These are phyloP conservation scores for Parasteatoda tepidariorum DNA, from an alignment of 1,140 invertebrate genomes.

Conservation along the genomic window DNA sequence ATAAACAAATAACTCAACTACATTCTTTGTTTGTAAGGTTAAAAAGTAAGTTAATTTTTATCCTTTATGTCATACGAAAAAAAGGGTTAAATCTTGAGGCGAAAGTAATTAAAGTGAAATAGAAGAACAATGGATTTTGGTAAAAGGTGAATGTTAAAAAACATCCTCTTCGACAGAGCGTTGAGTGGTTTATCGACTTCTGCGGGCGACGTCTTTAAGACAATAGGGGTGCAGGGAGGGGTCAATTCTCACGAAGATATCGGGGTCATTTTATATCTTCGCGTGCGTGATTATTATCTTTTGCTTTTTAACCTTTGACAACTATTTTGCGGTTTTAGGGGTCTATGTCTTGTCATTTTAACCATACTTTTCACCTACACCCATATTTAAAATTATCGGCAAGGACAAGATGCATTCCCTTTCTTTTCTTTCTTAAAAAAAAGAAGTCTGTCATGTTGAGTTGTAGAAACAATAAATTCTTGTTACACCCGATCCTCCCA, in stretches of 20 bases:
- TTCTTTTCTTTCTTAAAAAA: no score
- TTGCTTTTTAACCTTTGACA: not conserved
- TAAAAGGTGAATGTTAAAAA: not conserved
- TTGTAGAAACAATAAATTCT: no score
- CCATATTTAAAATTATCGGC: no score
- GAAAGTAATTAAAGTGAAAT: not conserved
- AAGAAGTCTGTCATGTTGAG: no score
- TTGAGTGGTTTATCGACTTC: conserved; percentile 27
- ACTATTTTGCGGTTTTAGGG: not conserved
- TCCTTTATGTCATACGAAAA: not conserved
- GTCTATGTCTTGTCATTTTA: not conserved
- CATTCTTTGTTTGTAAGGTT: no score
- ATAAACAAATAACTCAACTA: no score
- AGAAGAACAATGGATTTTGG: conserved; percentile 19
- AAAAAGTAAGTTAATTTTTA: no score
- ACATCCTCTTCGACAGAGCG: not conserved
- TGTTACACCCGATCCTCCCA: no score
- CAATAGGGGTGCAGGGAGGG: conserved; percentile 46
- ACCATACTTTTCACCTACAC: not conserved
- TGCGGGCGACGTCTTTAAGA: not conserved
- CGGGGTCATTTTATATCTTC: conserved; percentile 26
- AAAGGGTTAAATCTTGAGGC: not conserved
- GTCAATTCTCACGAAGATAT: conserved; percentile 56
- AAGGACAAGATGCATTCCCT: no score
- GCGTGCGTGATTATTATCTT: conserved; percentile 42